Evolutionary conservation across 1,140 invertebrate species (phyloP).

Genomic region (Lucilia cuprina): DNA sequence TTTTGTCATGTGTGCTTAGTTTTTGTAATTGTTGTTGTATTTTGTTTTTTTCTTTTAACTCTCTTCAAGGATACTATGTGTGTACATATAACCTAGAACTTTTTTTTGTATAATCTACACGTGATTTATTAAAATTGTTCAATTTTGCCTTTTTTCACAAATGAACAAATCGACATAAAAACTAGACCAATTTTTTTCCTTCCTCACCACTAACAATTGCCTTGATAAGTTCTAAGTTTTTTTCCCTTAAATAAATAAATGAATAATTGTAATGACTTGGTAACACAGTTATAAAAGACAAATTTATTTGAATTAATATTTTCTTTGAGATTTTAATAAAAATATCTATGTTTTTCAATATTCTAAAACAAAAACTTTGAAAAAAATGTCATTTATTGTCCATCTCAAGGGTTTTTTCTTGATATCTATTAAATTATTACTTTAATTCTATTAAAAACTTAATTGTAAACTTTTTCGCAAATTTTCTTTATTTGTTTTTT

Average conservation of each 20-base stretch:
- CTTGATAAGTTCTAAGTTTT: background rate
- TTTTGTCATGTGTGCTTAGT: background rate
- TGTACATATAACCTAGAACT: slow-evolving; percentile 33
- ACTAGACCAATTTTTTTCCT: background rate
- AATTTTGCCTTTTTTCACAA: background rate
- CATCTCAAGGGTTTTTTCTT: too few relatives aligned
- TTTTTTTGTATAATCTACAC: slow-evolving; percentile 31
- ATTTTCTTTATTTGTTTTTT: background rate
- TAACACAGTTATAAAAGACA: background rate
- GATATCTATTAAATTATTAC: too few relatives aligned
- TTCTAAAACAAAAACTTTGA: too few relatives aligned
- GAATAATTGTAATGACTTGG: background rate
- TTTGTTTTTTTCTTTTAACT: background rate
- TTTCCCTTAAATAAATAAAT: background rate
- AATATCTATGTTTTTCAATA: too few relatives aligned
- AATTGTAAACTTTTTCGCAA: too few relatives aligned
- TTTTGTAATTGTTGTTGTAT: too few relatives aligned
- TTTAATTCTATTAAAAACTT: too few relatives aligned
- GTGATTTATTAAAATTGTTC: slow-evolving; percentile 26
- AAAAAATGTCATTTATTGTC: too few relatives aligned
- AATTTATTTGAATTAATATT: too few relatives aligned
- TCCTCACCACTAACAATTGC: background rate
- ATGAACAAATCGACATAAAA: background rate
- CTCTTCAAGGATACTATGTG: slow-evolving; percentile 33
- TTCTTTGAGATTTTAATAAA: too few relatives aligned